Conservation (phyloP, 92 coral and sea anemone genomes). For the Siderastrea radians region DNA sequence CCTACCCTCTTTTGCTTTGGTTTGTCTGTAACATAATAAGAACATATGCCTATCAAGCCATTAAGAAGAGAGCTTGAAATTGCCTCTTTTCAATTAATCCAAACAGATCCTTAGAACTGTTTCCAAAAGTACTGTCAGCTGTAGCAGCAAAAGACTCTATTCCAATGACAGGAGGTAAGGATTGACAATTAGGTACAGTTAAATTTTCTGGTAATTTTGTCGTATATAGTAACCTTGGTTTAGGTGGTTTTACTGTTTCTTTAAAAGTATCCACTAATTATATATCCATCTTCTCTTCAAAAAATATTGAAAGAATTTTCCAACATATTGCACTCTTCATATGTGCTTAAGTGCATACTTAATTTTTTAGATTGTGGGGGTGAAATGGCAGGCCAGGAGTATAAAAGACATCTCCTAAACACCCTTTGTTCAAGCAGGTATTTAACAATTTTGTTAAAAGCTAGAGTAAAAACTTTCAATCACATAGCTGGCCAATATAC, state of each 20-base stretch:
- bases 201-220: no score
- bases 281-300: background rate
- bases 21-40: no score
- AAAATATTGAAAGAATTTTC: background rate
- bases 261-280: no score
- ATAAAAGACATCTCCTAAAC: slow-evolving; percentile 92
- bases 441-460: background rate
- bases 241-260: no score
- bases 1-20: no score
- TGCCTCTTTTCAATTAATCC: background rate
- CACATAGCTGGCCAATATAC: no score
- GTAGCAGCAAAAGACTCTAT: slow-evolving; percentile 90
- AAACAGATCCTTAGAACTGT: slow-evolving; percentile 84
- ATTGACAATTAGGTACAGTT: background rate
- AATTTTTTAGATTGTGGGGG: slow-evolving; percentile 79
- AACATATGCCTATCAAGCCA: background rate
- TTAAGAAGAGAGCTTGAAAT: background rate
- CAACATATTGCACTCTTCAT: background rate
- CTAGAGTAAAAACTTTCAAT: background rate
- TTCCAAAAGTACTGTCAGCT: slow-evolving; percentile 93
- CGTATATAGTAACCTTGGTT: no score
- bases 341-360: background rate
- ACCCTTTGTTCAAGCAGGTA: slow-evolving; percentile 95
- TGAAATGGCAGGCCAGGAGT: slow-evolving; percentile 92
- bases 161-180: slow-evolving; percentile 87